Percentiles rank a stretch among this genome's conserved stretches.
Conservation (phyloP, 2,888 invertebrate species). For the Litoditis marina region DNA sequence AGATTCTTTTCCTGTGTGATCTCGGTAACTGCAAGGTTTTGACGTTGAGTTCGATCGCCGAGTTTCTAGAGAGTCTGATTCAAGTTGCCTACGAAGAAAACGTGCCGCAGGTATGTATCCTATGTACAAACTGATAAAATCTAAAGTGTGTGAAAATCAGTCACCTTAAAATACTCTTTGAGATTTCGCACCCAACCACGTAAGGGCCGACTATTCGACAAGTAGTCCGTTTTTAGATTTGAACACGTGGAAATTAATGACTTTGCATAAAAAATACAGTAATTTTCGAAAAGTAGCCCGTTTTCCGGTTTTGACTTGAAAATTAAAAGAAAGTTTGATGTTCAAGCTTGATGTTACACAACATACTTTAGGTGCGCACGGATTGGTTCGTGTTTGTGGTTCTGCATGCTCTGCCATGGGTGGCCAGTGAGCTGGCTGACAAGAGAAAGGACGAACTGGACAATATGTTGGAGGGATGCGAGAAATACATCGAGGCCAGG, state of each 20-base stretch:
- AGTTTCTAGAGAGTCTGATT: conserved; percentile 85
- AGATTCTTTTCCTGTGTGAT: conserved; percentile 88
- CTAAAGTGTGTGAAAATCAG: background rate
- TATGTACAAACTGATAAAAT: background rate
- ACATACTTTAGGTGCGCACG: conserved; percentile 66
- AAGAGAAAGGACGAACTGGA: conserved; percentile 91
- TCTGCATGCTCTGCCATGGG: conserved; percentile 71
- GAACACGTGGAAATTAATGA: too few relatives aligned
- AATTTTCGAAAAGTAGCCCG: too few relatives aligned
- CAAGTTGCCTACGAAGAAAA: conserved; percentile 88
- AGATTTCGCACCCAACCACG: too few relatives aligned
- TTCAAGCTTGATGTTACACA: background rate
- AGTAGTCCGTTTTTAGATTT: too few relatives aligned
- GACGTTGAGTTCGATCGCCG: conserved; percentile 83
- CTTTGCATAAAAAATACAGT: too few relatives aligned
- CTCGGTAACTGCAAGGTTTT: conserved; percentile 94
- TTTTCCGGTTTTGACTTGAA: too few relatives aligned
- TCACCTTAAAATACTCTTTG: too few relatives aligned
- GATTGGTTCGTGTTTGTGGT: conserved; percentile 76
- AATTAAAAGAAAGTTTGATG: background rate
- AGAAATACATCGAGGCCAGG: conserved; percentile 81
- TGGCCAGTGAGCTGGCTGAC: conserved; percentile 89
- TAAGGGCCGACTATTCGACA: too few relatives aligned
- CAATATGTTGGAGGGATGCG: conserved; percentile 82
- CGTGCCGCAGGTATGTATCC: conserved; percentile 76